A percentile compares a stretch with the other conserved stretches of the same genome.
These are phyloP conservation scores for Calycopis cecrops DNA, from an alignment of 1,140 invertebrate species.

Conservation along the genomic window DNA sequence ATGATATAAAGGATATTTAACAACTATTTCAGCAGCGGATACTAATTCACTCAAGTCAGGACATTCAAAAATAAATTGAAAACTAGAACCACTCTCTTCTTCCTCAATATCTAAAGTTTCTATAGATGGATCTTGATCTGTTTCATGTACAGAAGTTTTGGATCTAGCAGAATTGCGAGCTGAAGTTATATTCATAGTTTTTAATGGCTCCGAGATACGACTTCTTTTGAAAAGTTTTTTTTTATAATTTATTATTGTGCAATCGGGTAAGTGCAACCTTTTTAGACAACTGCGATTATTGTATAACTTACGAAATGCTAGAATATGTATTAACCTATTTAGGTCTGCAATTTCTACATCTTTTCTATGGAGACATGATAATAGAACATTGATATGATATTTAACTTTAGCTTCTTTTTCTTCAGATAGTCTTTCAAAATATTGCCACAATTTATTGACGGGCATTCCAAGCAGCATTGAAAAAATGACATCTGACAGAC, in stretches of 20 bases:
- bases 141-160: too few relatives aligned
- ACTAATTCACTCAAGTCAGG: conserved; percentile 62
- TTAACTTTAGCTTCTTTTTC: conserved; percentile 51
- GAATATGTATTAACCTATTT: conserved; percentile 49
- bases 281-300: conserved; percentile 61
- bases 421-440: conserved; percentile 28
- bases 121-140: conserved; percentile 12
- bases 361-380: conserved; percentile 54
- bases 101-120: conserved; percentile 19
- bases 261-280: conserved; percentile 36
- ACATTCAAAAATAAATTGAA: conserved; percentile 44
- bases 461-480: conserved; percentile 47
- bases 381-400: conserved; percentile 54
- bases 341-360: conserved; percentile 56
- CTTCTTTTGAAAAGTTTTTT: conserved; percentile 59
- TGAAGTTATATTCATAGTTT: too few relatives aligned
- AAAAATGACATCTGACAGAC: conserved; percentile 47
- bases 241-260: conserved; percentile 52
- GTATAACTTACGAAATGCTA: conserved; percentile 56
- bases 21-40: conserved; percentile 53
- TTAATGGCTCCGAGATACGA: neutral
- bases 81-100: conserved; percentile 22
- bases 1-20: conserved; percentile 39
- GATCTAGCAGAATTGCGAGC: too few relatives aligned
- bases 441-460: conserved; percentile 47